Evolutionary conservation across 2,888 invertebrate species (phyloP).

Genomic region (Agrotis segetum): DNA sequence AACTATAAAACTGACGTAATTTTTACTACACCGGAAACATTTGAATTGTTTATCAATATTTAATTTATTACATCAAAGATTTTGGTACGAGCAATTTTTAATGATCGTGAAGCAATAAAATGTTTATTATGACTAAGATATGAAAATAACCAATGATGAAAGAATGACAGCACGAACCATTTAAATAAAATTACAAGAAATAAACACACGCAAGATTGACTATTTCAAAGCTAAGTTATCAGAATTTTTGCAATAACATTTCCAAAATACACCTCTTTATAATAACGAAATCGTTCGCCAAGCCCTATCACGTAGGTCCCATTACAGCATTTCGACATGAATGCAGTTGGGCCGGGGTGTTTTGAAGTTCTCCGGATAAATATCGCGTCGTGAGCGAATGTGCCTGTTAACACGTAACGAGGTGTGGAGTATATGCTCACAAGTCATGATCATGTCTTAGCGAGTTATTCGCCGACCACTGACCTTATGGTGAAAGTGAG

Average conservation of each 20-base stretch:
- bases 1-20: conserved; percentile 69
- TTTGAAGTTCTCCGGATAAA: conserved; percentile 88
- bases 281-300: conserved; percentile 56
- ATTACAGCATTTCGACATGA: conserved; percentile 83
- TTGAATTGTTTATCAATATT: conserved; percentile 64
- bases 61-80: conserved; percentile 48
- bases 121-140: neutral
- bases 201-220: neutral
- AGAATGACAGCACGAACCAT: neutral
- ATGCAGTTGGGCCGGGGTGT: conserved; percentile 73
- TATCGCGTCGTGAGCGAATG: conserved; percentile 90
- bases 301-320: conserved; percentile 79
- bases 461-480: conserved; percentile 90
- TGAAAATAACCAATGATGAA: conserved; percentile 1
- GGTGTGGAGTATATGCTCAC: conserved; percentile 90
- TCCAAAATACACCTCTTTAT: conserved; percentile 37
- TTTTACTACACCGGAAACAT: conserved; percentile 60
- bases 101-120: neutral
- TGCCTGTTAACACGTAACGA: conserved; percentile 91
- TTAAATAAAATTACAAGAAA: neutral
- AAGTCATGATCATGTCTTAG: conserved; percentile 90
- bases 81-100: conserved; percentile 12
- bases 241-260: conserved; percentile 1
- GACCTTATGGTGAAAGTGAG: conserved; percentile 79
- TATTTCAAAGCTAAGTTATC: conserved; percentile 1